Percentiles rank a stretch among this genome's conserved stretches.
phyloP scores from a whole-genome alignment of 2,113 vertebrate genomes.

The Sclerurus mexicanus region DNA sequence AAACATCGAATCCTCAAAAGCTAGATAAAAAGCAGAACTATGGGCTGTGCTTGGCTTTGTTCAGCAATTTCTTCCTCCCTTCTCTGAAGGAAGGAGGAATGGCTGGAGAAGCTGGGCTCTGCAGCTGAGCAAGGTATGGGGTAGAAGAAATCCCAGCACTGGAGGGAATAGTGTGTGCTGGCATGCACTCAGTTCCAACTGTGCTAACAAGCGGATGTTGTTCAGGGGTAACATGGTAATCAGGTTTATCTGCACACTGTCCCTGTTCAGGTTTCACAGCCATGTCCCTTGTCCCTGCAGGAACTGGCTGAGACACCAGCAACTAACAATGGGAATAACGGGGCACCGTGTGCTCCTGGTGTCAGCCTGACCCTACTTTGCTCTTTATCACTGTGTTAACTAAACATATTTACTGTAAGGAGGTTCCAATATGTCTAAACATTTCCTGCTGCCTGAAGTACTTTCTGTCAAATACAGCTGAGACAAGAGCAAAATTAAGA shows the following conservation, averaged over 20 bases:
- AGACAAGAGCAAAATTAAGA: not conserved
- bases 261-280: not conserved
- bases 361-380: slow-evolving; percentile 1
- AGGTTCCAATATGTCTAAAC: not conserved
- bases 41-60: not conserved
- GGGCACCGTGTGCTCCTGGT: not conserved
- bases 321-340: not conserved
- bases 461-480: not conserved
- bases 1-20: slow-evolving; percentile 46
- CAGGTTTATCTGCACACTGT: not conserved
- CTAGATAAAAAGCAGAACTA: slow-evolving; percentile 48
- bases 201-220: not conserved
- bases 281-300: not conserved
- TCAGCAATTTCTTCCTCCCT: slow-evolving; percentile 4
- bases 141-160: not conserved
- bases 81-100: not conserved
- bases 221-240: not conserved
- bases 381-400: not conserved
- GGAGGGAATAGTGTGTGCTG: not conserved
- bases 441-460: slow-evolving; percentile 4
- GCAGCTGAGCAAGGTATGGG: not conserved
- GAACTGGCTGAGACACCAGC: not conserved
- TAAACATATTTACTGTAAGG: not conserved
- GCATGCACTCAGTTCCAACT: not conserved
- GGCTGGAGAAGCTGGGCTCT: not conserved